phyloP scores from a whole-genome alignment of 2,888 invertebrate genomes.

The Tinea pellionella region DNA sequence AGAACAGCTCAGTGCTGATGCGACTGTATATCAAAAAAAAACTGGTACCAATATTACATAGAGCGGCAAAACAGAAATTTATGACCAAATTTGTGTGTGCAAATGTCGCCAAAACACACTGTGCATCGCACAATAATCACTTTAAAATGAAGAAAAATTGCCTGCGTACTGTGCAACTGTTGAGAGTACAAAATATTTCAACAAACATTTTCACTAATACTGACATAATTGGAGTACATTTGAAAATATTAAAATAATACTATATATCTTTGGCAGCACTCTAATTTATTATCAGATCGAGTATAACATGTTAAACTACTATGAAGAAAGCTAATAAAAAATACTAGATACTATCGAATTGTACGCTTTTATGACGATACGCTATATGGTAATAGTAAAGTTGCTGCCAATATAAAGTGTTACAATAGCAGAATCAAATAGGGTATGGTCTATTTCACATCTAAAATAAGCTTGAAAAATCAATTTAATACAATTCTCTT shows the following conservation, averaged over 20 bases:
- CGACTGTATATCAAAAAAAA: constrained; percentile 22
- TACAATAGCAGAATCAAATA: background rate
- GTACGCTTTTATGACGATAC: too few species aligned
- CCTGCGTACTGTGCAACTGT: constrained; percentile 5
- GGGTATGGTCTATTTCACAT: constrained; percentile 7
- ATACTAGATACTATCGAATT: too few species aligned
- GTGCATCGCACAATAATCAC: constrained; percentile 12
- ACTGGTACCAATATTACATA: constrained; percentile 31
- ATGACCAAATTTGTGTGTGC: constrained; percentile 22
- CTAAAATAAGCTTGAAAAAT: constrained; percentile 30
- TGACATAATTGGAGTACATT: too few species aligned
- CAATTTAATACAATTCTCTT: constrained; percentile 33
- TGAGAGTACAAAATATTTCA: background rate
- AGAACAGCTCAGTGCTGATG: background rate
- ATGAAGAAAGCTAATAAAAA: too few species aligned
- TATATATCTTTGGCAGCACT: too few species aligned
- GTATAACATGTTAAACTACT: too few species aligned
- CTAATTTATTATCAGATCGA: too few species aligned
- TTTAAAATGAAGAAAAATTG: constrained; percentile 14
- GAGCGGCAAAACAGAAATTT: constrained; percentile 26
- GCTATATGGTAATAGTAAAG: too few species aligned
- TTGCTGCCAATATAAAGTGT: too few species aligned
- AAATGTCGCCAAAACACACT: constrained; percentile 13
- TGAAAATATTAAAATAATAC: too few species aligned
- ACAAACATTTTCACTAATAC: background rate